These are phyloP conservation scores for Oncorhynchus tshawytscha DNA, from an alignment of 2,113 vertebrate genomes.

Conservation along the genomic window DNA sequence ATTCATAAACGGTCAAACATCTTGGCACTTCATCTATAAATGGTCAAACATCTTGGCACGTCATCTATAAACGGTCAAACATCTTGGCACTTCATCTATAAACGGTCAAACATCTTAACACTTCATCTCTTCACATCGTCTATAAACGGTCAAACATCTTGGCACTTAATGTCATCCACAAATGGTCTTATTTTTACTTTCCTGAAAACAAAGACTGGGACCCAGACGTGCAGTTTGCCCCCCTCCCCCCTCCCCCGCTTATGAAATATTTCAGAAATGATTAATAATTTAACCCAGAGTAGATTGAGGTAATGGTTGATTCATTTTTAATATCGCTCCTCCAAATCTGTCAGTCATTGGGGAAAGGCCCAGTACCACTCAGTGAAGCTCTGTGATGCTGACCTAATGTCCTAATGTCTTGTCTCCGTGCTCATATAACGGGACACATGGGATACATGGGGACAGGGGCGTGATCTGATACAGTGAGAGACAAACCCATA, in stretches of 20 bases:
- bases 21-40: neutral
- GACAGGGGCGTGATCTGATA: slow-evolving; percentile 17
- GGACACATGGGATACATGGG: slow-evolving; percentile 1
- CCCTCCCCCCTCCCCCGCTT: neutral
- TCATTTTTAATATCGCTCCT: slow-evolving; percentile 37
- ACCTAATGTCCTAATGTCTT: neutral
- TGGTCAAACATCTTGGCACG: neutral
- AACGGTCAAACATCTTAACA: neutral
- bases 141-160: neutral
- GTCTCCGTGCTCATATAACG: neutral
- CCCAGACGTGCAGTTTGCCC: neutral
- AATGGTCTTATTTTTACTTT: slow-evolving; percentile 10
- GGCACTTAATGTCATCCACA: neutral
- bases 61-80: neutral
- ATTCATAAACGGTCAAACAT: neutral
- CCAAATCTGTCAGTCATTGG: neutral
- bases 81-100: neutral
- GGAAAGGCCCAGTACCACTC: neutral
- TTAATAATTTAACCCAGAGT: slow-evolving; percentile 55
- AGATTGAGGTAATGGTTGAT: slow-evolving; percentile 30
- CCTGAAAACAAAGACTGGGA: slow-evolving; percentile 27
- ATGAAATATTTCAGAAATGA: slow-evolving; percentile 51
- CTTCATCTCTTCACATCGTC: neutral
- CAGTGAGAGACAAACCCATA: neutral
- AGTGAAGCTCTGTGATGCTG: too few relatives aligned